A percentile compares a stretch with the other conserved stretches of the same genome.
Evolutionary conservation across 2,888 invertebrate species (phyloP).

Genomic region (Philaethria dido): DNA sequence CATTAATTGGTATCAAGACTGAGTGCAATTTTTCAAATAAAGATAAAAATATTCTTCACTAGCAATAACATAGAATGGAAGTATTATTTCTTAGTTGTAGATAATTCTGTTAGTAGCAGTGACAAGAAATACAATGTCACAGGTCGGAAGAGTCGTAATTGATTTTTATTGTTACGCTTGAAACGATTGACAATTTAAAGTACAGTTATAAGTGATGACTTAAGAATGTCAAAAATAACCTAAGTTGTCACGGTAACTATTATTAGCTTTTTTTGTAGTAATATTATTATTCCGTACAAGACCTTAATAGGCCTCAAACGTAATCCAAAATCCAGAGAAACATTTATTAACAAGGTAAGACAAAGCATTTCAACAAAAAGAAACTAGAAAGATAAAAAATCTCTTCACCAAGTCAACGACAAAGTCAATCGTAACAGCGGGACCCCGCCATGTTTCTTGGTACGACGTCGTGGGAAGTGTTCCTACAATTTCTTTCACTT

Average conservation of each 20-base stretch:
- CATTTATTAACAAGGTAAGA: constrained; percentile 38
- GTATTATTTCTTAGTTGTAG: not conserved
- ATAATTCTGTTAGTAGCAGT: not conserved
- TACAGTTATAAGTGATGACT: not conserved
- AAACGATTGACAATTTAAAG: not conserved
- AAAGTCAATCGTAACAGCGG: constrained; percentile 61
- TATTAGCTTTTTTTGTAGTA: not conserved
- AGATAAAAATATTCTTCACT: too few species aligned
- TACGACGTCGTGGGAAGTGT: constrained; percentile 64
- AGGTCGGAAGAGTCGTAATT: not conserved
- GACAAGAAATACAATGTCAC: not conserved
- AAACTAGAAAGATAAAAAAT: constrained; percentile 47
- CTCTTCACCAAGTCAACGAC: constrained; percentile 59
- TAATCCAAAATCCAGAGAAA: constrained; percentile 23
- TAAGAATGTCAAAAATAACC: too few species aligned
- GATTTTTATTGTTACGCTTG: not conserved
- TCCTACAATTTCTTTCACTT: constrained; percentile 65
- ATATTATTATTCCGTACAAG: constrained; percentile 22
- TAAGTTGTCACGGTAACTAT: too few species aligned
- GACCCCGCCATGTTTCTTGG: constrained; percentile 56
- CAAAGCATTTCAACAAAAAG: constrained; percentile 43
- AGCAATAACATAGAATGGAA: too few species aligned
- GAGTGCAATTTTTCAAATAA: too few species aligned
- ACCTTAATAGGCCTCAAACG: constrained; percentile 31
- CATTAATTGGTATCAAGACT: too few species aligned